Base-by-base conservation (phyloP, 2,113 vertebrate genomes). In the Tachuris rubrigastra region DNA sequence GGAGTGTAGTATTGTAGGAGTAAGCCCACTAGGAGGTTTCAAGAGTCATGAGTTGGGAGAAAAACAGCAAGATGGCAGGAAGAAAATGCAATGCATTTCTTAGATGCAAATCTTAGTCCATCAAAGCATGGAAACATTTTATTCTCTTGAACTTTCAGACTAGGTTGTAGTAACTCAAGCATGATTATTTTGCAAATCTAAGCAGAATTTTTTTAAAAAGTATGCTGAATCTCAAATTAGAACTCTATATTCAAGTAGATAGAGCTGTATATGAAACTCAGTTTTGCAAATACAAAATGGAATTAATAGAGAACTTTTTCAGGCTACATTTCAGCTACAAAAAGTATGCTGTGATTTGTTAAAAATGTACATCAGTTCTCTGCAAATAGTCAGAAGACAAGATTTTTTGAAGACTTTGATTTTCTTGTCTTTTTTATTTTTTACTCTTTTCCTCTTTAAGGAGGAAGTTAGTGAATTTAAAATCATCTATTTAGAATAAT, bases 361-460 rank as follows among this genome's bases (percentile, higher is more conserved):
- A 46, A 44, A 82, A 78, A 24, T 24, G 53, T 24, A 58, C 2
- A 44, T 0, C 8, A 47, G 3, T 19, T 73, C 3, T 39, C 42
- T 53, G 5, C 15, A 42, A 58, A 25, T 10, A 68, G 15, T 37
- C 14, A 41, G 4, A 77, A 47, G 5, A 44, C 15, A 59, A 24
- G 0, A 27, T 14, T 58, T 67, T 46, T 28, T 73, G 1, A 22
- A 39, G 6, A 7, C 14, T 50, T 35, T 31, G 3, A 5, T 3
- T 28, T 18, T 35, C 4, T 5, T 18, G 6, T 9, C 14, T 35
- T 81, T 39, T 21, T 21, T 24, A 1, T 63, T 17, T 63, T 22
- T 53, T 27, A 8, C 12, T 9, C 31, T 58, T 58, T 52, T 10
- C 10, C 9, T 56, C 2, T 68, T 24, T 49, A 39, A 68, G 53